These are phyloP conservation scores for Leptinotarsa defecta DNA, from an alignment of 1,140 invertebrate species.

Conservation along the genomic window DNA sequence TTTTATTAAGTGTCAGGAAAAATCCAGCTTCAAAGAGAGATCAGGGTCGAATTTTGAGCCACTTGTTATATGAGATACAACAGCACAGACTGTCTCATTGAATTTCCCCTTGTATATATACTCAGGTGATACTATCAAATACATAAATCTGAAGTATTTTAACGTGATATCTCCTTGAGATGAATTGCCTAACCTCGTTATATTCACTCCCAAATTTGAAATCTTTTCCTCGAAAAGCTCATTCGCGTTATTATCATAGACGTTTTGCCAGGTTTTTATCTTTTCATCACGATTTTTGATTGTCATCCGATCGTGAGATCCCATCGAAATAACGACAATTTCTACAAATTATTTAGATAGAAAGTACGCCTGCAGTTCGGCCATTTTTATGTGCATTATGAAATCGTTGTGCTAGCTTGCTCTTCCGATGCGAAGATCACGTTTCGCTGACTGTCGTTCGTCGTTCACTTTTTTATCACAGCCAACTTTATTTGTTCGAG, in stretches of 20 bases:
- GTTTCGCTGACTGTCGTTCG: conserved; percentile 1
- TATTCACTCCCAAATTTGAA: background rate
- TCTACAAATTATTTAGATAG: conserved; percentile 18
- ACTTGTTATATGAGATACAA: no score
- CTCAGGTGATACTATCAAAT: no score
- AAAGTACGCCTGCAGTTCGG: conserved; percentile 15
- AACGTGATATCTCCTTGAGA: no score
- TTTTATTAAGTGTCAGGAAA: no score
- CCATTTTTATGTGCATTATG: conserved; percentile 9
- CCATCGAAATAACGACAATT: conserved; percentile 9
- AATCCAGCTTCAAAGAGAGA: no score
- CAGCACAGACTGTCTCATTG: no score
- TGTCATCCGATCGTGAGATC: background rate
- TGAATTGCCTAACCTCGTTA: background rate
- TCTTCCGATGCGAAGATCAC: conserved; percentile 1
- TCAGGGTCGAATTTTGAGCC: no score
- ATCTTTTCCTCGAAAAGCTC: background rate
- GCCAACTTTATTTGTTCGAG: background rate
- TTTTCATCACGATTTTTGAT: background rate
- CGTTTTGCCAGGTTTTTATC: background rate
- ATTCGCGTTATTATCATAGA: background rate
- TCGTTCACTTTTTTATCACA: background rate
- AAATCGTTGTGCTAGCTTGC: background rate
- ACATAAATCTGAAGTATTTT: no score
- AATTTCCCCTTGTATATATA: no score